A percentile compares a stretch with the other conserved stretches of the same genome.
These are phyloP conservation scores for Zaprionus lachaisei DNA, from an alignment of 1,140 invertebrate species.

Conservation along the genomic window DNA sequence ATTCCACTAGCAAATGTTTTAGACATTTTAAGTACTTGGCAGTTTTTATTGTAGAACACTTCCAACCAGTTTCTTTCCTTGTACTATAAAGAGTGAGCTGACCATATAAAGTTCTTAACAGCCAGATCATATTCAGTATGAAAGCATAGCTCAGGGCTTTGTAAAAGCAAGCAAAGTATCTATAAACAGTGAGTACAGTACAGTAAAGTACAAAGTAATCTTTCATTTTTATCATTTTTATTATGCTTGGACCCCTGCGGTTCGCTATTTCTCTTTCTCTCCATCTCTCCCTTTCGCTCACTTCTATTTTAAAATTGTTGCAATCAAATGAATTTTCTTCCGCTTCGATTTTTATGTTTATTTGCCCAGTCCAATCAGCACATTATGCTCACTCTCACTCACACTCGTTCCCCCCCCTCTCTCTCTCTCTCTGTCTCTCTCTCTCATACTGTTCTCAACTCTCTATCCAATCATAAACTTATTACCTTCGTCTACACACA, in stretches of 20 bases:
- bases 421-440: not conserved
- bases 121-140: too few species aligned
- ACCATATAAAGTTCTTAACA: too few species aligned
- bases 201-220: not conserved
- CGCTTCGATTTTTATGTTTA: constrained; percentile 1
- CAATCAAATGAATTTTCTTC: constrained; percentile 9
- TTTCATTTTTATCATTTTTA: not conserved
- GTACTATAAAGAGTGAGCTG: too few species aligned
- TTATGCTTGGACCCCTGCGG: not conserved
- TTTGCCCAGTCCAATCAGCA: constrained; percentile 24
- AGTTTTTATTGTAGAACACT: too few species aligned
- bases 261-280: not conserved
- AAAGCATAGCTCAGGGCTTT: not conserved
- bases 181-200: not conserved
- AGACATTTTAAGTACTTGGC: too few species aligned
- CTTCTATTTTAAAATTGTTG: not conserved
- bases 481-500: constrained; percentile 55
- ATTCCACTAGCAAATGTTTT: too few species aligned
- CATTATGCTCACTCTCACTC: not conserved
- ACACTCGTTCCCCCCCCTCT: not conserved
- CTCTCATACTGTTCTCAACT: not conserved
- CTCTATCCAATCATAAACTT: constrained; percentile 37
- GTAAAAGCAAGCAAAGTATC: not conserved
- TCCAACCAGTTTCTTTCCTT: too few species aligned
- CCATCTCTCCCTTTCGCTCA: not conserved